Percentiles rank a stretch among this genome's conserved stretches.
phyloP scores from a whole-genome alignment of 2,888 invertebrate genomes.

The Galerucella calmariensis region DNA sequence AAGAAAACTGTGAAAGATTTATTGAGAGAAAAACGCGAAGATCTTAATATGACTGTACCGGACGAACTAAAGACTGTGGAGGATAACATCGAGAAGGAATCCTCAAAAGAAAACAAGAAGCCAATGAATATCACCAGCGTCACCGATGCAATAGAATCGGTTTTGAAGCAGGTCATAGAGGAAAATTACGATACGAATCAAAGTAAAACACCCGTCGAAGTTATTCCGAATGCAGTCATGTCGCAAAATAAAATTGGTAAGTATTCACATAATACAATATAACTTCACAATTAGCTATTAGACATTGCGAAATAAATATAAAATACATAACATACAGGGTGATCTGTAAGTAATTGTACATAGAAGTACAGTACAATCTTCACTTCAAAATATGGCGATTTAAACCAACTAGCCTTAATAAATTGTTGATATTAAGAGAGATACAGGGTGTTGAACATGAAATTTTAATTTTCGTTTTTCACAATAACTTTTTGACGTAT shows the following conservation, averaged over 20 bases:
- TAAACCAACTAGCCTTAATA: too few species aligned
- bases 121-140: slow-evolving; percentile 59
- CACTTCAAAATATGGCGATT: too few species aligned
- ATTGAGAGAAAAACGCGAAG: slow-evolving; percentile 62
- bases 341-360: too few species aligned
- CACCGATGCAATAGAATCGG: slow-evolving; percentile 69
- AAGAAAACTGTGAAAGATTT: slow-evolving; percentile 62
- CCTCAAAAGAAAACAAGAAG: slow-evolving; percentile 63
- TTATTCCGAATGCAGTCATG: slow-evolving; percentile 28
- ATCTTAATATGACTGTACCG: slow-evolving; percentile 61
- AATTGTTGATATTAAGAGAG: too few species aligned
- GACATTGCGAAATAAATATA: too few species aligned
- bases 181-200: slow-evolving; percentile 39
- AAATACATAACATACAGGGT: too few species aligned
- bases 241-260: slow-evolving; percentile 38
- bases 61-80: slow-evolving; percentile 39
- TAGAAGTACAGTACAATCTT: too few species aligned
- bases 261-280: too few species aligned
- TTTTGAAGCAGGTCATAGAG: slow-evolving; percentile 61
- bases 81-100: slow-evolving; percentile 50
- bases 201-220: slow-evolving; percentile 32
- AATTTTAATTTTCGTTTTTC: too few species aligned
- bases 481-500: too few species aligned
- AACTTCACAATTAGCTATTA: too few species aligned
- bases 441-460: too few species aligned